Evolutionary conservation across 2,888 invertebrate species (phyloP), one percentile per base, ranked within the genome.

Genomic region (Polyploca ridens): DNA sequence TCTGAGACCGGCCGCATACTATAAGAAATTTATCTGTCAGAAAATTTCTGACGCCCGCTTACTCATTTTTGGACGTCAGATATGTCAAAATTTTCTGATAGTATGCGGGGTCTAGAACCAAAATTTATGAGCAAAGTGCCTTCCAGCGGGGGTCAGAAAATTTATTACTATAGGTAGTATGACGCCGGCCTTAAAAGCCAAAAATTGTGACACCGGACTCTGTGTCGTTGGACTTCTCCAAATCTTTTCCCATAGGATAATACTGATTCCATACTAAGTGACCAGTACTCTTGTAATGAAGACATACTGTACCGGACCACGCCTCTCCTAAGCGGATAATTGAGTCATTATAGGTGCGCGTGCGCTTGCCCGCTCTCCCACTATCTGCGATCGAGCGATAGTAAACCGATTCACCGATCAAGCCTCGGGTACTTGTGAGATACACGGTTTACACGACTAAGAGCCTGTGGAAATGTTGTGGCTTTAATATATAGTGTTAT

Each of bases 291-390:
- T 79, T 82, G 85, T 91, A 91, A 92, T 94, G 93, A 93, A 93
- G 93, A 93, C 90, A 91, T 91, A 93, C 85, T 86, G 88, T 83
- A 76, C 75, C 68, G 76, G 64, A 78, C 88, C 89, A 84, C 93
- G 93, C 93, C 93, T 82, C 79, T 90, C 77, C 92, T 93, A 93
- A 94, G 90, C 93, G 91, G 91, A 89, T 94, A 94, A 94, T 94
- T 93, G 94, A 94, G 94, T 90, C 94, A 94, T 94, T 94, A 94
- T 87, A 83, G 83, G 77, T 84, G 89, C 90, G 89, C 90, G 87
- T 85, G 91, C 91, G 90, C 91, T 87, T 78, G 74, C 77, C 76
- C 75, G 75, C 75, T 79, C 78, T 75, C 77, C 74, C 72, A 75
- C 82, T 85, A 88, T 88, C 88, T 83, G 71, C 77, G 88, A 90